Percentiles rank a stretch among this genome's conserved stretches.
phyloP scores from a whole-genome alignment of 2,113 vertebrate genomes.

The Pycnonotus jocosus region DNA sequence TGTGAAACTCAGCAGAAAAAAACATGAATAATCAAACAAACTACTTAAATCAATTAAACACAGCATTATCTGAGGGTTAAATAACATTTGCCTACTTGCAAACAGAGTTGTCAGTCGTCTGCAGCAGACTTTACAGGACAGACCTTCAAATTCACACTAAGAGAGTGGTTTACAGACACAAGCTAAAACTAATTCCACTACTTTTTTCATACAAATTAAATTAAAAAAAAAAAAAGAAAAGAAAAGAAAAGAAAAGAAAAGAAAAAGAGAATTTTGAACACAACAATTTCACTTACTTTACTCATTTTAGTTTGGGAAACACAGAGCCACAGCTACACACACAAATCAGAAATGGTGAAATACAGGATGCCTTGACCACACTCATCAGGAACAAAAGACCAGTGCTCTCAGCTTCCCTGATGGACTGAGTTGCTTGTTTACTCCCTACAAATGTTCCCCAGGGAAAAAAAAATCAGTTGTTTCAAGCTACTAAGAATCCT shows the following conservation, averaged over 20 bases:
- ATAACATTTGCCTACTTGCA: neutral
- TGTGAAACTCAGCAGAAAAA: neutral
- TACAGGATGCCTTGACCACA: neutral
- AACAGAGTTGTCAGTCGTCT: neutral
- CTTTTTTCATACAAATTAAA: neutral
- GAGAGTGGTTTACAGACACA: neutral
- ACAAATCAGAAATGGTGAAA: neutral
- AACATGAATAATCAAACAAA: conserved; percentile 15
- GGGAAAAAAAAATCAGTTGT: neutral
- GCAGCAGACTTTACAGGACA: neutral
- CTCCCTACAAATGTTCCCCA: neutral
- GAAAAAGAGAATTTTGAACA: neutral
- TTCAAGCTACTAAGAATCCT: neutral
- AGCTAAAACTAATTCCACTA: neutral
- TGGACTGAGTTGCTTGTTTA: neutral
- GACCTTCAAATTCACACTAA: neutral
- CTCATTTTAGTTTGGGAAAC: neutral
- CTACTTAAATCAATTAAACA: neutral
- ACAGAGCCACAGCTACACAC: neutral
- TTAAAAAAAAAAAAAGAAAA: neutral
- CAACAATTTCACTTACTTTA: neutral
- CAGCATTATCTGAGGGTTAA: neutral
- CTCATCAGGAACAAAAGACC: neutral
- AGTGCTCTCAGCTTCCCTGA: neutral
- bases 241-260: neutral